Conservation (phyloP, 2,113 vertebrate species). For the Parotia lawesii region DNA sequence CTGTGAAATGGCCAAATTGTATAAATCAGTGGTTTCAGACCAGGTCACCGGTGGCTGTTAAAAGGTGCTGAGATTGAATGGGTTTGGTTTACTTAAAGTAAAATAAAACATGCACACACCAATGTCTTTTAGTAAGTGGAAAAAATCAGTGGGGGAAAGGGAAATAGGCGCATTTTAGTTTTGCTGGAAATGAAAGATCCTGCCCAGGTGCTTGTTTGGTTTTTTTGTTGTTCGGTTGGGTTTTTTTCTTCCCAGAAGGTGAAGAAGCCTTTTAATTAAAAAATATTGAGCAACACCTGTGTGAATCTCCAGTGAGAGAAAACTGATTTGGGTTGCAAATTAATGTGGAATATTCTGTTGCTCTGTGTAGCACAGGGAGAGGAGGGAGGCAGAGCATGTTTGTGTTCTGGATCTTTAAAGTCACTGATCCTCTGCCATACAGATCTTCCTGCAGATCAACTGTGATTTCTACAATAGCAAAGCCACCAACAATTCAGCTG, state of each 20-base stretch:
- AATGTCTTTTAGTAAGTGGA: background rate
- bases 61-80: background rate
- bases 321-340: background rate
- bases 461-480: background rate
- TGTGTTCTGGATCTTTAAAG: background rate
- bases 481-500: background rate
- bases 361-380: background rate
- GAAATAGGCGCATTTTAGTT: background rate
- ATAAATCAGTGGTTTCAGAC: background rate
- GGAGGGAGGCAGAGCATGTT: background rate
- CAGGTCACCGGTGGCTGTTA: background rate
- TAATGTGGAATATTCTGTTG: background rate
- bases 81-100: background rate
- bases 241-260: background rate
- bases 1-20: background rate
- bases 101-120: background rate
- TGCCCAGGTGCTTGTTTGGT: background rate
- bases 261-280: background rate
- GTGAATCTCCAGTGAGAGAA: background rate
- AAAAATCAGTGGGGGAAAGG: background rate
- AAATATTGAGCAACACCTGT: background rate
- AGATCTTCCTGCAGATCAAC: background rate
- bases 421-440: background rate
- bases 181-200: background rate
- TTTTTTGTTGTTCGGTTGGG: background rate